These are phyloP conservation scores for Drosophila biarmipes DNA, from an alignment of 1,140 invertebrate genomes.

Conservation along the genomic window DNA sequence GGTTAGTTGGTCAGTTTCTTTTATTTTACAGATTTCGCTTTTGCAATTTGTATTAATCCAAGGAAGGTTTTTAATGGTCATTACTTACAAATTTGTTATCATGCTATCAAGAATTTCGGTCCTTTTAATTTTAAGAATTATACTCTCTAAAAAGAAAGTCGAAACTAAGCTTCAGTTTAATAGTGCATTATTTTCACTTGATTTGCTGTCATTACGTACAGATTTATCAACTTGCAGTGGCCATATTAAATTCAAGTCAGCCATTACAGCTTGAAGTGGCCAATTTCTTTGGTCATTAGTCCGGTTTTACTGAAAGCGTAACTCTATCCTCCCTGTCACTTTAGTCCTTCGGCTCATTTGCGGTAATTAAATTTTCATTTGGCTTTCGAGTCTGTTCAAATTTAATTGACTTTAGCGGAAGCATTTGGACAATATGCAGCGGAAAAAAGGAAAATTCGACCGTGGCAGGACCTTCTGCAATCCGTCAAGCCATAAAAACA, in stretches of 20 bases:
- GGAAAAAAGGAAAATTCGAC: constrained; percentile 1
- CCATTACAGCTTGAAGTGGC: constrained; percentile 43
- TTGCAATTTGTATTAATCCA: no score
- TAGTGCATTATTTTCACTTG: neutral
- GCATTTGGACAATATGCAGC: constrained; percentile 57
- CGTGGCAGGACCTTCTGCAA: constrained; percentile 36
- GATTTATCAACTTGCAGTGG: constrained; percentile 9
- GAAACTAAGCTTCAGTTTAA: neutral
- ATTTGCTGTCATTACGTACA: neutral
- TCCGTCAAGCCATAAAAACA: constrained; percentile 79
- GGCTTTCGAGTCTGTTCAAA: constrained; percentile 60
- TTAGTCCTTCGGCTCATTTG: constrained; percentile 56
- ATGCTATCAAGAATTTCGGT: neutral
- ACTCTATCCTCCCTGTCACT: neutral
- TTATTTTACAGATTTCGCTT: no score
- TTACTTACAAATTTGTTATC: no score
- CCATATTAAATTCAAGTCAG: constrained; percentile 34
- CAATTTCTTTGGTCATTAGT: constrained; percentile 54
- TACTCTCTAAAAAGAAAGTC: neutral
- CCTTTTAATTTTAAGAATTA: neutral
- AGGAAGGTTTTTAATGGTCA: no score
- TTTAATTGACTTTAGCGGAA: constrained; percentile 78
- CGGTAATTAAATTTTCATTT: constrained; percentile 82
- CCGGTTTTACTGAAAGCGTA: constrained; percentile 16
- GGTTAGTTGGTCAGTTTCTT: no score